Percentiles rank a stretch among this genome's conserved stretches.
These are phyloP conservation scores for Pterois miles DNA, from an alignment of 2,797 vertebrate species.

Conservation along the genomic window DNA sequence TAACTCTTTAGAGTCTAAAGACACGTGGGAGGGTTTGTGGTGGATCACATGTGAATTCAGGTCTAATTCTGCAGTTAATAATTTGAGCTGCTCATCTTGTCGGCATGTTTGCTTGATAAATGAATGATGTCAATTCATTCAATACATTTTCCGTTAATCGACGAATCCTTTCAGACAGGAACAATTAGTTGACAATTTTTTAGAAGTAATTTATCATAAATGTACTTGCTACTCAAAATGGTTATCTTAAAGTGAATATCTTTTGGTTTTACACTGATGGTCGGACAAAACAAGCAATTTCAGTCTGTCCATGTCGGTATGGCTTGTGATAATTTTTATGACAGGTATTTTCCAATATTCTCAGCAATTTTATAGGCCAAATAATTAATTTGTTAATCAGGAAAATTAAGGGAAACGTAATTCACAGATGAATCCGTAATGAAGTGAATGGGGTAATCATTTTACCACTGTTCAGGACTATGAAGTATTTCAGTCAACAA, in stretches of 20 bases:
- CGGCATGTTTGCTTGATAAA: not conserved
- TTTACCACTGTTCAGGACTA: too few species aligned
- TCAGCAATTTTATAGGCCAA: not conserved
- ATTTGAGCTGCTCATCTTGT: not conserved
- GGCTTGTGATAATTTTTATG: too few species aligned
- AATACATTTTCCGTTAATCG: too few species aligned
- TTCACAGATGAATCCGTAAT: not conserved
- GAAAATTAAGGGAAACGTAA: not conserved
- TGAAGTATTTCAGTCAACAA: not conserved
- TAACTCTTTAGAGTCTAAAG: too few species aligned
- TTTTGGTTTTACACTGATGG: not conserved
- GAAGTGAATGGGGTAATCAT: too few species aligned
- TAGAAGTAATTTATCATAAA: not conserved
- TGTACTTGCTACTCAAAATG: not conserved
- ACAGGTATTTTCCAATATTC: not conserved
- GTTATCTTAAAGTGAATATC: not conserved
- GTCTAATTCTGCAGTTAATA: not conserved
- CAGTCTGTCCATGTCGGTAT: too few species aligned
- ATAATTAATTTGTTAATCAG: not conserved
- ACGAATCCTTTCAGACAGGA: not conserved
- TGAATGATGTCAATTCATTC: too few species aligned
- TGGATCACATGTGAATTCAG: not conserved
- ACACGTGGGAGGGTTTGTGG: too few species aligned
- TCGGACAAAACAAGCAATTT: not conserved
- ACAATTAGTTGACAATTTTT: not conserved